Percentiles rank a stretch among this genome's conserved stretches.
phyloP scores from a whole-genome alignment of 2,797 vertebrate species.

The Sebastolobus altivelis region DNA sequence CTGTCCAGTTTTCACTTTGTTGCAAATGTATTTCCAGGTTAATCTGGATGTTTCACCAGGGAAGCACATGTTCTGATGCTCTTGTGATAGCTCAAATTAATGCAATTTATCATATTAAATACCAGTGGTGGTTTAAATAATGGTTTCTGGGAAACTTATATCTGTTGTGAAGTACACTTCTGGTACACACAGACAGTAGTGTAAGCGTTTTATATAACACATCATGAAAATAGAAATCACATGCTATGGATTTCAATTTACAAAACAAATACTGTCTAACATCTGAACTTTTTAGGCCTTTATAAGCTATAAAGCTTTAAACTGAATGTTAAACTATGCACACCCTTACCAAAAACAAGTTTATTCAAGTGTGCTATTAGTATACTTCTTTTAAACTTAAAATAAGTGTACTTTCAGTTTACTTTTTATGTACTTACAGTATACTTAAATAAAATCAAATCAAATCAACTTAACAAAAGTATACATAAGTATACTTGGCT shows the following conservation, averaged over 20 bases:
- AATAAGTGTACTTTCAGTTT: too few relatives aligned
- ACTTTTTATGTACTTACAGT: too few relatives aligned
- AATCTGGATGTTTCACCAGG: constrained; percentile 13
- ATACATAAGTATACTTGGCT: too few relatives aligned
- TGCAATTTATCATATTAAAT: constrained; percentile 20
- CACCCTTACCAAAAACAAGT: background rate
- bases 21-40: constrained; percentile 43
- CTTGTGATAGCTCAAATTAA: constrained; percentile 22
- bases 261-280: background rate
- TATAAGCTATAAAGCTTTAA: background rate
- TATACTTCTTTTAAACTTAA: too few relatives aligned
- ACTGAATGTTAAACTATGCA: background rate
- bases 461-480: too few relatives aligned
- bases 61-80: constrained; percentile 41
- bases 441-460: too few relatives aligned
- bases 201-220: background rate
- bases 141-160: constrained; percentile 18
- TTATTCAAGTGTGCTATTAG: too few relatives aligned
- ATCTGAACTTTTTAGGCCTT: background rate
- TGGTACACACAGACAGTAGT: background rate
- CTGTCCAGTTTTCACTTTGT: constrained; percentile 21
- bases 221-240: background rate
- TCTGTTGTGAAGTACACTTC: background rate
- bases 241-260: background rate
- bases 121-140: constrained; percentile 10